Evolutionary conservation across 1,140 invertebrate genomes (phyloP).

Genomic region (Drosophila paulistorum): DNA sequence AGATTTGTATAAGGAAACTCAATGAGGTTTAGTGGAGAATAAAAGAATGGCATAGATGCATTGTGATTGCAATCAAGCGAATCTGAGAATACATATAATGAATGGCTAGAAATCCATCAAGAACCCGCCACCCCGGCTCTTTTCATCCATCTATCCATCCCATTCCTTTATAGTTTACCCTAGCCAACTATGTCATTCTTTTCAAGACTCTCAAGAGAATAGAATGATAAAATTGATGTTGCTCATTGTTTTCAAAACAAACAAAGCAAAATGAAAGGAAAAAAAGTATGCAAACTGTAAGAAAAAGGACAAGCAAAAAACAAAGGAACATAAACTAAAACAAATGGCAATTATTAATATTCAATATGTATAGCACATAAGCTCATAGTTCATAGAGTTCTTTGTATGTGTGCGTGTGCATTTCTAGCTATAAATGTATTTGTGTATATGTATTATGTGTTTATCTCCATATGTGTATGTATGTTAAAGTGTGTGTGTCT

Average conservation of each 20-base stretch:
- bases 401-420: conserved; percentile 36
- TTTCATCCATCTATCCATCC: not conserved
- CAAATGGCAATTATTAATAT: conserved; percentile 79
- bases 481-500: conserved; percentile 25
- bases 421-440: conserved; percentile 35
- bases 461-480: conserved; percentile 28
- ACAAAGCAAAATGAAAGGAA: conserved; percentile 43
- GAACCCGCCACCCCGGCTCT: not conserved
- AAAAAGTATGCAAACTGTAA: conserved; percentile 20
- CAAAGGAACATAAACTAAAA: conserved; percentile 30
- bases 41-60: not conserved
- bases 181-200: conserved; percentile 18
- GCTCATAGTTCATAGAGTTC: conserved; percentile 60
- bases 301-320: conserved; percentile 21
- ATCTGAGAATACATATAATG: conserved; percentile 3
- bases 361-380: conserved; percentile 65
- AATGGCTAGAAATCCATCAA: not conserved
- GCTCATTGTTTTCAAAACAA: conserved; percentile 78
- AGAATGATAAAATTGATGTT: conserved; percentile 37
- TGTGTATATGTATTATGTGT: conserved; percentile 43
- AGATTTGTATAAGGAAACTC: conserved; percentile 4
- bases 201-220: conserved; percentile 5
- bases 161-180: not conserved
- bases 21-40: not conserved
- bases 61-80: conserved; percentile 4